Conservation (phyloP, 2,113 vertebrate species). For the Ancistrus triradiatus region DNA sequence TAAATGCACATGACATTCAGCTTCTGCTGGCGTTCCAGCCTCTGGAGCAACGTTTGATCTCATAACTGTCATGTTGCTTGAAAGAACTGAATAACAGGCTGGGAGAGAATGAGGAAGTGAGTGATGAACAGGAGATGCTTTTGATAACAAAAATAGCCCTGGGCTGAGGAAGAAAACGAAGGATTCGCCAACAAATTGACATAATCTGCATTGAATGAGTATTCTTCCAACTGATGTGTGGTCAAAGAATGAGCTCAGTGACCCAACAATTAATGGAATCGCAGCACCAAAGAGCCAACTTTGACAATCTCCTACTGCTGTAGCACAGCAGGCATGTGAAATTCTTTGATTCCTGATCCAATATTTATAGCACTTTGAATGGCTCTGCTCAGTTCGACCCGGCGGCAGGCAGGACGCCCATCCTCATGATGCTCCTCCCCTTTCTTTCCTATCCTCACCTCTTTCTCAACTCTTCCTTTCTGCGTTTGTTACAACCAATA, state of each 20-base stretch:
- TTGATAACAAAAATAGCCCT: constrained; percentile 1
- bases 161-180: neutral
- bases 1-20: constrained; percentile 29
- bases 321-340: constrained; percentile 29
- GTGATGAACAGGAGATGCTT: constrained; percentile 7
- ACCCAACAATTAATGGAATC: constrained; percentile 31
- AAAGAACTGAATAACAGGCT: neutral
- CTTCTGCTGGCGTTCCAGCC: constrained; percentile 12
- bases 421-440: constrained; percentile 21
- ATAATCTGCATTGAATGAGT: constrained; percentile 23
- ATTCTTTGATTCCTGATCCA: constrained; percentile 39
- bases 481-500: constrained; percentile 60
- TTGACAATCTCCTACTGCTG: constrained; percentile 27
- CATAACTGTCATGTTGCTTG: constrained; percentile 9
- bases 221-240: neutral
- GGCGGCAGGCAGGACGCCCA: constrained; percentile 11
- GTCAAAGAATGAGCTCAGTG: constrained; percentile 18
- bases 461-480: constrained; percentile 53
- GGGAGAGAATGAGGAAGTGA: neutral
- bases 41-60: constrained; percentile 39
- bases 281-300: constrained; percentile 29
- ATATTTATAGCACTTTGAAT: constrained; percentile 46
- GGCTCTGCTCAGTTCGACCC: constrained; percentile 19
- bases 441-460: constrained; percentile 12
- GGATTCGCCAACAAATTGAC: constrained; percentile 29